Conservation (phyloP, 2,888 invertebrate genomes). For the Meliscaeva auricollis region DNA sequence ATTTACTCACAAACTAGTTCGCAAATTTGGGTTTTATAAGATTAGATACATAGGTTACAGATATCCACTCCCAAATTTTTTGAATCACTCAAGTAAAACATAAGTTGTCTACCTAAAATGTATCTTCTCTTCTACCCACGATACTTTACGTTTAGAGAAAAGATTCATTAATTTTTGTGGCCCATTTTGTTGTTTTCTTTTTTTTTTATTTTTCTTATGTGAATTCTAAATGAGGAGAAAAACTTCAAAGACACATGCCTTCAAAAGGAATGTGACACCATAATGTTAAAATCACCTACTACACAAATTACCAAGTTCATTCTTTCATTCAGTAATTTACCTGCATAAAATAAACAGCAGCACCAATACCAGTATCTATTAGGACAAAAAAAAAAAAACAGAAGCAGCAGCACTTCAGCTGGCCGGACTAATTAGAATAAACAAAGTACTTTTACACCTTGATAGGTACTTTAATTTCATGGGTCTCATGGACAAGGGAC, state of each 20-base stretch:
- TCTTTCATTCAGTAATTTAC: conserved; percentile 40
- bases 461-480: conserved; percentile 25
- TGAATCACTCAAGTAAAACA: no score
- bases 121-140: no score
- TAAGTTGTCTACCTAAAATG: no score
- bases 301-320: not conserved
- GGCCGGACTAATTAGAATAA: conserved; percentile 31
- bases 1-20: no score
- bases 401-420: not conserved
- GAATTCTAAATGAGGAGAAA: conserved; percentile 35
- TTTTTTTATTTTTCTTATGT: not conserved
- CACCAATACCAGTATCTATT: conserved; percentile 17
- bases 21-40: no score
- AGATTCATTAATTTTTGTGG: conserved; percentile 1
- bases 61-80: no score
- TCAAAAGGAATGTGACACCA: conserved; percentile 38
- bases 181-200: not conserved
- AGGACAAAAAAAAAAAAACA: not conserved
- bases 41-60: no score
- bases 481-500: no score
- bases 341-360: conserved; percentile 51
- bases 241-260: conserved; percentile 49
- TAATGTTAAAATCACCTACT: conserved; percentile 2
- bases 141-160: no score
- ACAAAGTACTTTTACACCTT: conserved; percentile 40